phyloP scores from a whole-genome alignment of 2,113 vertebrate species.

The Pteruthius melanotis region DNA sequence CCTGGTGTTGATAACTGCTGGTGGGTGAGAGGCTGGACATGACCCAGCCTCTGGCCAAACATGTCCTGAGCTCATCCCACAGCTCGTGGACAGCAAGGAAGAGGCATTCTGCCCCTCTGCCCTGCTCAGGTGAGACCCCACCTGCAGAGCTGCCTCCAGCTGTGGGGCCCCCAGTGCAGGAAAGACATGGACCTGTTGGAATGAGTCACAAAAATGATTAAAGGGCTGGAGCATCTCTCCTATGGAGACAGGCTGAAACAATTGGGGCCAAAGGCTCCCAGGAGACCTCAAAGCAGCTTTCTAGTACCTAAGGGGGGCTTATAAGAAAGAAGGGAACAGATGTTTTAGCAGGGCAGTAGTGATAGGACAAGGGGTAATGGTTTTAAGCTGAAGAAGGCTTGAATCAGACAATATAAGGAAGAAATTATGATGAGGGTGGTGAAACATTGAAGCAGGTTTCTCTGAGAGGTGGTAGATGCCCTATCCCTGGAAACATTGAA shows the following conservation, averaged over 20 bases:
- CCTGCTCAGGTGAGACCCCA: background rate
- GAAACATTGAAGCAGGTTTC: background rate
- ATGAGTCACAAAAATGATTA: accelerated
- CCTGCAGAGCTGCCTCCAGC: background rate
- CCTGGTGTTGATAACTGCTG: background rate
- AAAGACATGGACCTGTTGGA: background rate
- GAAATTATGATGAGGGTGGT: background rate
- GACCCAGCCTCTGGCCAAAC: background rate
- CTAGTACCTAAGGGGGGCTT: background rate
- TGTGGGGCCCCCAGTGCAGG: background rate
- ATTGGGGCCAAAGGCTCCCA: accelerated
- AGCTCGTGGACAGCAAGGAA: accelerated
- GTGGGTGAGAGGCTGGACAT: background rate
- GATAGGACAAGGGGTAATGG: background rate
- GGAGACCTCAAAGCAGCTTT: background rate
- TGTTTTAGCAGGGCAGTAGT: background rate
- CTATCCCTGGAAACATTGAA: background rate
- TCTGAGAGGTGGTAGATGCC: background rate
- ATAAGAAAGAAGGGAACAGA: background rate
- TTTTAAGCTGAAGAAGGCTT: background rate
- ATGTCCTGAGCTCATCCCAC: background rate
- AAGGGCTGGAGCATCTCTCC: background rate
- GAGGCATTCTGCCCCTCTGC: background rate
- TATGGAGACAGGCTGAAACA: background rate
- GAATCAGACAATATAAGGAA: background rate